Conservation (phyloP, 2,113 vertebrate species). For the Lophotis ruficrista region DNA sequence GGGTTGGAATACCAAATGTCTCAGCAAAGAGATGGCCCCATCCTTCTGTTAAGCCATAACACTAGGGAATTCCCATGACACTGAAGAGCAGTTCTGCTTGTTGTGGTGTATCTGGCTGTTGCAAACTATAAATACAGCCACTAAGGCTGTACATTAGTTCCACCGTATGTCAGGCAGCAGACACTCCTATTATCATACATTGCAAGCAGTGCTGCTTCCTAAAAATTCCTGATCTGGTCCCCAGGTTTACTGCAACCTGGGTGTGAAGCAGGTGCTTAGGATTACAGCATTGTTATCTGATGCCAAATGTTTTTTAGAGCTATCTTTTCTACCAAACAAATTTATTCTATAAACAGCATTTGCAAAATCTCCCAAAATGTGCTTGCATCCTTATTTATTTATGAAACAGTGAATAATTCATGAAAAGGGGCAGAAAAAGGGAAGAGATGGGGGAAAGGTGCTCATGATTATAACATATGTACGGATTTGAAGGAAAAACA, state of each 20-base stretch:
- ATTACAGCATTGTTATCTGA: neutral
- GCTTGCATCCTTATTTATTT: neutral
- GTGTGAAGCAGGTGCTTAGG: neutral
- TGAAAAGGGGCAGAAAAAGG: neutral
- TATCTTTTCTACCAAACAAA: neutral
- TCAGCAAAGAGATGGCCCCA: neutral
- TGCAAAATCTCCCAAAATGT: slow-evolving; percentile 10
- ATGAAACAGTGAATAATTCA: neutral
- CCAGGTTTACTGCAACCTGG: neutral
- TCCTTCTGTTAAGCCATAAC: neutral
- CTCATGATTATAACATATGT: neutral
- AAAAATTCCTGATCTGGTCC: neutral
- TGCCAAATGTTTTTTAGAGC: neutral
- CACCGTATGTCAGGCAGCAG: neutral
- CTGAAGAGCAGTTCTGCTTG: neutral
- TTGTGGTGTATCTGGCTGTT: neutral
- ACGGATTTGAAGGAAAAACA: neutral
- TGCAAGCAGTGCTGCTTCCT: neutral
- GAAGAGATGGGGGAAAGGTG: neutral
- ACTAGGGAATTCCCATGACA: neutral
- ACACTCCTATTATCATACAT: neutral
- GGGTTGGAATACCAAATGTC: neutral
- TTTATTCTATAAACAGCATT: neutral
- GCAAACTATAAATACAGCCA: neutral
- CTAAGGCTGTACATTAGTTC: neutral